phyloP scores from a whole-genome alignment of 2,797 vertebrate species.

The Hemibagrus guttatus region DNA sequence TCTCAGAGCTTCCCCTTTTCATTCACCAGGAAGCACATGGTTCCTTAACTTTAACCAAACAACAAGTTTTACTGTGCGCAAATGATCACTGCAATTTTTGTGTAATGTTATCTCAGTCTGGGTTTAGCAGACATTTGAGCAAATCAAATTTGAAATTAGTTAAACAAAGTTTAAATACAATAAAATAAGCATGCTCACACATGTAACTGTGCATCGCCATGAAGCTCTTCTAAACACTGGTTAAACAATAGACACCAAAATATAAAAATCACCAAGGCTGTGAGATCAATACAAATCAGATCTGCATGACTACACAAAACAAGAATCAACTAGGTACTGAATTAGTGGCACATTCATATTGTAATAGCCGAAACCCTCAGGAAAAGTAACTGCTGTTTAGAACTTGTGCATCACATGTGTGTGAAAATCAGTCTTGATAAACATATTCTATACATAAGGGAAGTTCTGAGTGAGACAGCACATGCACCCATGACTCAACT shows the following conservation, averaged over 20 bases:
- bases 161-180: neutral
- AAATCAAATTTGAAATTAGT: neutral
- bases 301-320: neutral
- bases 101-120: neutral
- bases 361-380: neutral
- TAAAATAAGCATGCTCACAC: neutral
- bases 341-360: neutral
- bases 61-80: neutral
- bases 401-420: neutral
- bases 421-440: neutral
- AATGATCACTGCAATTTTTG: neutral
- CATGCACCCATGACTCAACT: neutral
- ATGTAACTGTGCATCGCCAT: no score
- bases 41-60: slow-evolving; percentile 15
- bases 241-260: neutral
- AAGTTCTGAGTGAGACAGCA: neutral
- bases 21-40: slow-evolving; percentile 20
- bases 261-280: neutral
- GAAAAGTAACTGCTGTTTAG: neutral
- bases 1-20: slow-evolving; percentile 17
- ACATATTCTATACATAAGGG: neutral
- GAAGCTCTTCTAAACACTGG: neutral
- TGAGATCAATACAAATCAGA: neutral
- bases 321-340: neutral
- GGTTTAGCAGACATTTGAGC: neutral